These are phyloP conservation scores for Rhaphigaster nebulosa DNA, from an alignment of 2,888 invertebrate genomes.

Conservation along the genomic window DNA sequence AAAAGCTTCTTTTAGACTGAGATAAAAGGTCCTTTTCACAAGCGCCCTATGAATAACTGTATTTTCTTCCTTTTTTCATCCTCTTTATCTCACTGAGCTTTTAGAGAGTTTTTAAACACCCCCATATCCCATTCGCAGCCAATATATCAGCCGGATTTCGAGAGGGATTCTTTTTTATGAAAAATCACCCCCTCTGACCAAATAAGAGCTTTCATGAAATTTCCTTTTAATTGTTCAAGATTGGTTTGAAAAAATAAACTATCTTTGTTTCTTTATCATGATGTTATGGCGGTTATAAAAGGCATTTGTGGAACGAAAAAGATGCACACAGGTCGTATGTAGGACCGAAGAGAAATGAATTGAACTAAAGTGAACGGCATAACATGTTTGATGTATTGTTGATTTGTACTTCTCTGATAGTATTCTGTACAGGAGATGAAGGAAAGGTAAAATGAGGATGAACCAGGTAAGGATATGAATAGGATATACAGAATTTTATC, in stretches of 20 bases:
- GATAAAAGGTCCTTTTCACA: slow-evolving; percentile 21
- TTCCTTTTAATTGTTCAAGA: background rate
- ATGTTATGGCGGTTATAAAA: too few species aligned
- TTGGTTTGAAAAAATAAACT: background rate
- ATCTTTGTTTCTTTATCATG: too few species aligned
- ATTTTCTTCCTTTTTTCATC: slow-evolving; percentile 17
- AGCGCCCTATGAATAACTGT: slow-evolving; percentile 12
- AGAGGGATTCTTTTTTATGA: background rate
- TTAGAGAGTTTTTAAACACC: slow-evolving; percentile 17
- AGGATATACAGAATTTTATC: too few species aligned
- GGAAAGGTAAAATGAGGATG: too few species aligned
- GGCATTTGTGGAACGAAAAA: too few species aligned
- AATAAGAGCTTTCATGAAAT: background rate
- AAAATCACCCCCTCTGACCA: background rate
- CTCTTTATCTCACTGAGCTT: slow-evolving; percentile 14
- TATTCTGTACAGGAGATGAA: too few species aligned
- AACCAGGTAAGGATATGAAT: too few species aligned
- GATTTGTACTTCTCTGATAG: too few species aligned
- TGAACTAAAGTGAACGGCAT: too few species aligned
- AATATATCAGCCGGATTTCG: background rate
- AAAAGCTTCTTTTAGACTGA: slow-evolving; percentile 26
- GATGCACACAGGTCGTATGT: too few species aligned
- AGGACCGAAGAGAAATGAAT: too few species aligned
- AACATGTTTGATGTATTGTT: too few species aligned
- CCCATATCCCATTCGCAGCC: slow-evolving; percentile 7